phyloP scores from a whole-genome alignment of 2,888 invertebrate genomes.

The Drosophila neoperkinsi region DNA sequence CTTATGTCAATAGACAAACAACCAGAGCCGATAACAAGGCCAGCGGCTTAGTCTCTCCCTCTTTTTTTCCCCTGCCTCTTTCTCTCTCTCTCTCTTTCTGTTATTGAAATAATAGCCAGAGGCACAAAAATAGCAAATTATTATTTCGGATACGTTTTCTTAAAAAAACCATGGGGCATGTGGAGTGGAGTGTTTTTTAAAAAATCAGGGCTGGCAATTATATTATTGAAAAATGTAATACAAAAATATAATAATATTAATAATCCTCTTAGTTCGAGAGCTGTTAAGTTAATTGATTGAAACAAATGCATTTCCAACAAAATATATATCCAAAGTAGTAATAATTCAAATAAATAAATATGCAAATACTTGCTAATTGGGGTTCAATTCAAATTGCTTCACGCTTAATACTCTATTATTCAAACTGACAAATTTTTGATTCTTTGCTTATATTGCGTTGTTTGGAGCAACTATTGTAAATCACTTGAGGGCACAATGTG shows the following conservation, averaged over 20 bases:
- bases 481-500: constrained; percentile 13
- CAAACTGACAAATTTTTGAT: constrained; percentile 4
- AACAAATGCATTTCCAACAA: neutral
- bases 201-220: constrained; percentile 31
- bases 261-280: neutral
- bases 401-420: neutral
- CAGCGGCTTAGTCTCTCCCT: constrained; percentile 22
- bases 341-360: constrained; percentile 1
- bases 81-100: neutral
- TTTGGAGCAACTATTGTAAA: constrained; percentile 14
- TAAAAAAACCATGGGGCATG: constrained; percentile 23
- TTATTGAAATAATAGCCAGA: constrained; percentile 30
- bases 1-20: constrained; percentile 70
- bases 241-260: neutral
- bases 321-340: neutral
- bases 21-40: constrained; percentile 57
- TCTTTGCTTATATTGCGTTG: neutral
- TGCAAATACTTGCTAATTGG: constrained; percentile 8
- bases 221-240: neutral
- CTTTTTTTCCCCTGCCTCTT: too few species aligned
- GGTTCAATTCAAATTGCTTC: neutral
- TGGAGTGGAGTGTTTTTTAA: neutral
- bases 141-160: constrained; percentile 46
- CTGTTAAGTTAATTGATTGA: neutral
- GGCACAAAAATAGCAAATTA: constrained; percentile 49